Base-by-base conservation (phyloP, 2,888 invertebrate genomes). In the Scrobipalpa costella region DNA sequence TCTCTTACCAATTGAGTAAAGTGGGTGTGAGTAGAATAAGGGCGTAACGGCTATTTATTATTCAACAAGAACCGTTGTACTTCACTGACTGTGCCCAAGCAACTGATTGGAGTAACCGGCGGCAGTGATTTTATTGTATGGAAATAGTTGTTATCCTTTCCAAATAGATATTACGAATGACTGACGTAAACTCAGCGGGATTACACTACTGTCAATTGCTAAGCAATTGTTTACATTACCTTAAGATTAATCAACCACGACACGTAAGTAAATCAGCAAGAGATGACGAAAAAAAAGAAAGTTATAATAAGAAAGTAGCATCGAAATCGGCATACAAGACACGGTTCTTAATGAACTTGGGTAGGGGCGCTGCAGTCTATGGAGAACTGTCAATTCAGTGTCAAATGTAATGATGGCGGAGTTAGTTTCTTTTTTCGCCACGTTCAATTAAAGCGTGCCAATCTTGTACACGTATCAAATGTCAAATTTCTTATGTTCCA, bases 1-100 rank as follows among this genome's bases (percentile, higher is more conserved):
- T 11, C 13, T 38, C 57, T 57, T 57, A 57, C 57, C 57, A 17
- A 38, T 36, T 38, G n/a, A 15, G 6, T 15, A 17, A 21, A 7
- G 34, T 34, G 9, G 13, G 47, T n/a, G n/a, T 38, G 50, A 52
- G 21, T 49, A n/a, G 52, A n/a, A 50, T 50, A 50, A 21, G 50
- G 11, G 50, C 50, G 50, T 50, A 27, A 5, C 44, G 15, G 44
- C 8, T n/a, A 7, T 27, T 36, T 40, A 58, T 38, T 19, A 60
- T 63, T n/a, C 27, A 57, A 36, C 38, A 13, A 57, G 57, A 64
- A 33, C 63, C 66, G 67, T 66, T 64, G 61, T 50, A 33, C 62
- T 40, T 40, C 57, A 47, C 15, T 34, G 64, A 50, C 57, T 63
- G 44, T 47, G 59, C 57, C 44, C 38, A 64, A 63, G 62, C 64